A percentile compares a stretch with the other conserved stretches of the same genome.
Conservation (phyloP, 1,140 invertebrate genomes). For the Lepidostoma basale region DNA sequence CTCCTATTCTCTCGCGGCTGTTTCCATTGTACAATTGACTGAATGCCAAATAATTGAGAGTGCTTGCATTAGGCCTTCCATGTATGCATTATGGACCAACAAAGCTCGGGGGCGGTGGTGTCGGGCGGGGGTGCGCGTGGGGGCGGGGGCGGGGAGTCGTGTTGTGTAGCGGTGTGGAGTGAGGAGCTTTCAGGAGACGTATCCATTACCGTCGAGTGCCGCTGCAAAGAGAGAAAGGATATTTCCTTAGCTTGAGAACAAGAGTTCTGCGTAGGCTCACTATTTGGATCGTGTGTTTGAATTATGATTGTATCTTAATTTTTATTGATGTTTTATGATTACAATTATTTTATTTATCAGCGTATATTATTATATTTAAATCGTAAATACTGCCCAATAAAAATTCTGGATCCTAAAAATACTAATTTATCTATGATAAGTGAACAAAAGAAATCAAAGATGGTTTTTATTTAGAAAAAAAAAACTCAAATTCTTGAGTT, state of each 20-base stretch:
- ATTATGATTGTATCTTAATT: too few relatives aligned
- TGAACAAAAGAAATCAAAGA: too few relatives aligned
- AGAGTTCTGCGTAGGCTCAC: constrained; percentile 22
- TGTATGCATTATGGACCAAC: constrained; percentile 29
- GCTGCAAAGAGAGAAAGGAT: constrained; percentile 46
- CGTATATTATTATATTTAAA: too few relatives aligned
- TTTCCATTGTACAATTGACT: constrained; percentile 28
- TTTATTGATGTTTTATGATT: too few relatives aligned
- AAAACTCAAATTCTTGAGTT: too few relatives aligned
- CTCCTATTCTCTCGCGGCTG: not conserved
- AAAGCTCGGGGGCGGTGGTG: constrained; percentile 3
- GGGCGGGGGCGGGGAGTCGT: constrained; percentile 5
- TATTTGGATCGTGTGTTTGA: not conserved
- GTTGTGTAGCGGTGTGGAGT: not conserved
- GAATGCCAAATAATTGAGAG: constrained; percentile 31
- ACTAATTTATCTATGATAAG: too few relatives aligned
- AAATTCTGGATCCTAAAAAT: too few relatives aligned
- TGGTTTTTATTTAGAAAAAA: too few relatives aligned
- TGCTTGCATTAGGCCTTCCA: constrained; percentile 26
- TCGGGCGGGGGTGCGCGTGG: not conserved
- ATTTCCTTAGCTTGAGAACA: constrained; percentile 39
- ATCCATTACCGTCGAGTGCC: constrained; percentile 46
- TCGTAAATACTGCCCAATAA: too few relatives aligned
- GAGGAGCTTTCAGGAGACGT: constrained; percentile 41
- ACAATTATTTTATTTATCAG: too few relatives aligned